These are phyloP conservation scores for Camelus dromedarius DNA, from an alignment of 2,113 vertebrate species.

Conservation along the genomic window DNA sequence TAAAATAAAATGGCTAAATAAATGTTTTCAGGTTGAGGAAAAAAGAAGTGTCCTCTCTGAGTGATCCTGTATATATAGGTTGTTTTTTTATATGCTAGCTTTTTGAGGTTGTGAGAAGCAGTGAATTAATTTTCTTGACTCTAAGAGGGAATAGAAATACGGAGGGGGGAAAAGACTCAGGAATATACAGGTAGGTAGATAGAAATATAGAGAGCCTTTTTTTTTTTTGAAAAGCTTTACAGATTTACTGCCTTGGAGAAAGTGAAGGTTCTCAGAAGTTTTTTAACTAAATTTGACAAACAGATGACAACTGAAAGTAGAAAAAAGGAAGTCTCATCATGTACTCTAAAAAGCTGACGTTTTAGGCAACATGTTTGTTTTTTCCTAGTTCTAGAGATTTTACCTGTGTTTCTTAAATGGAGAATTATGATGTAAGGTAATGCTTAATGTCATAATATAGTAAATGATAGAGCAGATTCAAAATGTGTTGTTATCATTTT, in stretches of 20 bases:
- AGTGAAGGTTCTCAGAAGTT: background rate
- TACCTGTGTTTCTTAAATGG: background rate
- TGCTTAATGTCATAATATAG: background rate
- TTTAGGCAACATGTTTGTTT: background rate
- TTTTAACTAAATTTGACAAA: background rate
- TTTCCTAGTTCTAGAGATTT: background rate
- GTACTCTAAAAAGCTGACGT: background rate
- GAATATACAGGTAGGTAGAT: background rate
- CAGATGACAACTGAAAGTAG: background rate
- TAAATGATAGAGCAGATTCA: background rate
- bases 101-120: background rate
- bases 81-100: background rate
- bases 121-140: background rate
- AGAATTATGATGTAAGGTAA: background rate
- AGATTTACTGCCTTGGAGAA: background rate
- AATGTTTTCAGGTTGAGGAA: background rate
- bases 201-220: background rate
- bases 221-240: background rate
- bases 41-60: background rate
- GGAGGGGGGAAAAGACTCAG: background rate
- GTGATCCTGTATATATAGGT: background rate
- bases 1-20: slow-evolving; percentile 26
- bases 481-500: background rate
- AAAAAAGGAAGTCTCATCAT: background rate
- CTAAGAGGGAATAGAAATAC: background rate